These are phyloP conservation scores for Ferdinandea cuprea DNA, from an alignment of 2,888 invertebrate genomes.

Conservation along the genomic window DNA sequence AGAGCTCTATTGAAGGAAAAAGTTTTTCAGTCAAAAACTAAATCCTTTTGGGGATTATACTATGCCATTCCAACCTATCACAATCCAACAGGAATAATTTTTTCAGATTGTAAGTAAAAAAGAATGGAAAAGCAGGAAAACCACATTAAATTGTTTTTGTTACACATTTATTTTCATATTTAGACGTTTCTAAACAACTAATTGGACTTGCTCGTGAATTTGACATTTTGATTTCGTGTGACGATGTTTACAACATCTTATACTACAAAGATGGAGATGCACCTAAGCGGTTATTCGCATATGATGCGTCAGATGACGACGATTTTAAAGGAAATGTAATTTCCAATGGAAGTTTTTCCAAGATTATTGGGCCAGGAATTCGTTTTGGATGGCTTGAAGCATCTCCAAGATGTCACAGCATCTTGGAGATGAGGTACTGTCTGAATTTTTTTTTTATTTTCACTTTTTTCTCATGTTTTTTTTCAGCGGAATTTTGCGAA, in stretches of 20 bases:
- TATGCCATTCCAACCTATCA: constrained; percentile 86
- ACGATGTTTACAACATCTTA: constrained; percentile 87
- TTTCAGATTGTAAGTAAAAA: constrained; percentile 82
- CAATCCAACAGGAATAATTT: constrained; percentile 85
- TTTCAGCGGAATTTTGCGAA: constrained; percentile 83
- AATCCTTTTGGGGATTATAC: constrained; percentile 85
- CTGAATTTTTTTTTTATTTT: background rate
- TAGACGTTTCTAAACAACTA: constrained; percentile 83
- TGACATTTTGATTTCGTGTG: constrained; percentile 84
- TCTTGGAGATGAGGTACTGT: constrained; percentile 79
- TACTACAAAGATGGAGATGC: constrained; percentile 82
- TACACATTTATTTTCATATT: background rate
- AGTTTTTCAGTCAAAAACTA: constrained; percentile 79
- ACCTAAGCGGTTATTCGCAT: constrained; percentile 84
- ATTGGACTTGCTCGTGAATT: constrained; percentile 83
- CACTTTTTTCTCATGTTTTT: background rate
- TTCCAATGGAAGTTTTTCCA: constrained; percentile 87
- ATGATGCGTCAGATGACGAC: constrained; percentile 82
- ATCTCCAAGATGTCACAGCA: constrained; percentile 82
- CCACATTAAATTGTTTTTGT: background rate
- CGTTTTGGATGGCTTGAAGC: constrained; percentile 88
- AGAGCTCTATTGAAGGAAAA: constrained; percentile 82
- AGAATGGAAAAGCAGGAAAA: background rate
- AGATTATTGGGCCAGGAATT: constrained; percentile 86
- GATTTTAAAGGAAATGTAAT: constrained; percentile 84